Evolutionary conservation across 64 coral and sea anemone genomes (phyloP).

Genomic region (Platygyra sinensis): DNA sequence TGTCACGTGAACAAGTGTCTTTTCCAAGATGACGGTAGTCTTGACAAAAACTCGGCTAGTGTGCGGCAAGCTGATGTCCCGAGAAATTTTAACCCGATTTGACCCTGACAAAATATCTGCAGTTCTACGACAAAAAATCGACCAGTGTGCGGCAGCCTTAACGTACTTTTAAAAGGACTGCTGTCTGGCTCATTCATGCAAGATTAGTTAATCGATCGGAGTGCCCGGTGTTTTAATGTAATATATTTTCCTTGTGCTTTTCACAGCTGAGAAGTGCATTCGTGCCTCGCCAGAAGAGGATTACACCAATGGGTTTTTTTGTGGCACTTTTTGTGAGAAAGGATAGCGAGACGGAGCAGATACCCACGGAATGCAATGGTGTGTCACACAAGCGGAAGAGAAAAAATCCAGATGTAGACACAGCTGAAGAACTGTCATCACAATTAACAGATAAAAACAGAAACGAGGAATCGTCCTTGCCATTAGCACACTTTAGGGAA

Average conservation of each 20-base stretch:
- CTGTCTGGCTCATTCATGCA: too few species aligned
- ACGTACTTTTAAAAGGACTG: too few species aligned
- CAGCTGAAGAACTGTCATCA: too few species aligned
- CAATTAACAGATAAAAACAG: not conserved
- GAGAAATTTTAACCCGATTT: too few species aligned
- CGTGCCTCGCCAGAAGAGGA: slow-evolving; percentile 75
- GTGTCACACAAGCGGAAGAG: not conserved
- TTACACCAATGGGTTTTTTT: slow-evolving; percentile 91
- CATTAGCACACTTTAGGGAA: not conserved
- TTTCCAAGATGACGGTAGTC: too few species aligned
- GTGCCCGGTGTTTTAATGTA: not conserved
- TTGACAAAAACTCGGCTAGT: too few species aligned
- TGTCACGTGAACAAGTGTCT: too few species aligned
- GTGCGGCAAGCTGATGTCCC: too few species aligned
- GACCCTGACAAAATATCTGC: too few species aligned
- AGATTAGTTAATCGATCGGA: too few species aligned
- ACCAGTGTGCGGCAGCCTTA: too few species aligned
- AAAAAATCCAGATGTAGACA: not conserved
- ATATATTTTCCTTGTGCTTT: slow-evolving; percentile 14
- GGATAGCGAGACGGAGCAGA: not conserved
- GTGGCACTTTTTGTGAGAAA: slow-evolving; percentile 82
- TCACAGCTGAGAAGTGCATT: slow-evolving; percentile 77
- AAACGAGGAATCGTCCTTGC: not conserved
- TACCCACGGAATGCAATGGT: not conserved
- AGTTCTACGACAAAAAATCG: too few species aligned